Percentiles rank a stretch among this genome's conserved stretches.
Conservation (phyloP, 2,113 vertebrate genomes). For the Jaculus jaculus region DNA sequence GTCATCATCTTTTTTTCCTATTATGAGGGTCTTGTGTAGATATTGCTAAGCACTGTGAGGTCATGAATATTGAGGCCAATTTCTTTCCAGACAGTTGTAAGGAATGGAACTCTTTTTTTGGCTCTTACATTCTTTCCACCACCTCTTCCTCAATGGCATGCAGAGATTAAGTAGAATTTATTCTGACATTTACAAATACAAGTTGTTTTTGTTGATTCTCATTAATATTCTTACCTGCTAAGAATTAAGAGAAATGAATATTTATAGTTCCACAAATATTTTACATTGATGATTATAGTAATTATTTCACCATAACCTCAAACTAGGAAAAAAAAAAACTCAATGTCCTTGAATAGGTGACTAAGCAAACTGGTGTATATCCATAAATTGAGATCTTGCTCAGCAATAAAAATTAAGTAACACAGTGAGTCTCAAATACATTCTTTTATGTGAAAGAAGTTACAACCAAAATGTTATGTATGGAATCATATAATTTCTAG, state of each 20-base stretch:
- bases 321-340: neutral
- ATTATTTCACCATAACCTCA: neutral
- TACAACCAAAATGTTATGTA: neutral
- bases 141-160: no score
- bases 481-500: neutral
- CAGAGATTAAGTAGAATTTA: no score
- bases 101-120: no score
- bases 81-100: no score
- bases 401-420: neutral
- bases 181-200: no score
- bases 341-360: neutral
- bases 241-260: constrained; percentile 24
- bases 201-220: no score
- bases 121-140: no score
- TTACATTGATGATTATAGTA: neutral
- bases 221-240: neutral
- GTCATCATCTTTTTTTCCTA: no score
- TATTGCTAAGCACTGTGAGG: no score
- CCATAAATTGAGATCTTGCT: neutral
- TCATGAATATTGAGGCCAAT: no score
- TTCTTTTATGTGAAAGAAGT: neutral
- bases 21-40: no score
- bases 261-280: neutral
- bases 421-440: neutral
- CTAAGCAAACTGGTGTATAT: neutral